Evolutionary conservation across 2,797 vertebrate genomes (phyloP), one percentile per base, ranked within the genome.

Genomic region (Ptychobarbus kaznakovi): DNA sequence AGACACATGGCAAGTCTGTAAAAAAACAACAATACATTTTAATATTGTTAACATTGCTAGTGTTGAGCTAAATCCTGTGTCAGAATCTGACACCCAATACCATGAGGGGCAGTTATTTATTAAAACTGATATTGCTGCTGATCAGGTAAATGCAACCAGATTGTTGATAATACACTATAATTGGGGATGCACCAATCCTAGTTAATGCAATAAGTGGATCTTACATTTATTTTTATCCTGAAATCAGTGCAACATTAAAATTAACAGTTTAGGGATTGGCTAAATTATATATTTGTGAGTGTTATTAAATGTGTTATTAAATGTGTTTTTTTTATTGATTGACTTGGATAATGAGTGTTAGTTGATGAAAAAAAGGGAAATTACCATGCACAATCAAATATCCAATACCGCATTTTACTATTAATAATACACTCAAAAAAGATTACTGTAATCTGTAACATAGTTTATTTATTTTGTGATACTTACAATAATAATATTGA

Each of bases 1-100:
- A 95, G 82, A 97, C 93, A 79, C 94, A 92, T 69, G 97, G 96
- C 65, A 96, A 90, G 90, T 97, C 97, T 97, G 90, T 51, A 61
- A 81, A 44, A 10, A 22, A 83, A 80, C 22, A 72, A 83, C 12
- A 18, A 32, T 22, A 22, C 0, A 25, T 61, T 32, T 51, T 28
- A 6, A 44, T 1, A 44, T 13, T 28, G 25, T 68, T 15, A 61
- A n/a, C 58, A 11, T 65, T 0, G 0, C 11, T 28, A 76, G 28
- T 35, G 2, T 56, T 38, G 32, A 40, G n/a, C n/a, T n/a, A n/a
- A n/a, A n/a, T n/a, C n/a, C 1, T 20, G 7, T 22, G 28, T 76
- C 51, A 40, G 20, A 70, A 70, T 42, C 4, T 0, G 5, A 70
- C 40, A 15, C 69, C 0, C 1, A 73, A 28, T 28, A 49, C 7